Base-by-base conservation (phyloP, 2,113 vertebrate species). In the Steatornis caripensis region DNA sequence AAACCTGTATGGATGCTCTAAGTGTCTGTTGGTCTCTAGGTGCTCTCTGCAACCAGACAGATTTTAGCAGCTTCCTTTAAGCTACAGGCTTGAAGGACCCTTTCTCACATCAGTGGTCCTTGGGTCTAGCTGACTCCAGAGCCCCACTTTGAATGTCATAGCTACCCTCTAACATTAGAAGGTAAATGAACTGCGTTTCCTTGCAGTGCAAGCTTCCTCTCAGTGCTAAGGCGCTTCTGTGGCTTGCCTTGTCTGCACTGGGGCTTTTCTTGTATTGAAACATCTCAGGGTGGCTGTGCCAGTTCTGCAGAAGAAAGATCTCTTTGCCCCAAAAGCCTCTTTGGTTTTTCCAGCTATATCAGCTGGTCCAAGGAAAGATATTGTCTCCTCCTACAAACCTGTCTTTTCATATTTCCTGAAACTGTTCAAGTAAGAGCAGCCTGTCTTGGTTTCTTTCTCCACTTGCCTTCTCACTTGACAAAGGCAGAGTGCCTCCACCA, bases 161-260 rank as follows among this genome's bases (percentile, higher is more conserved):
- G n/a, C 45, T 6, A 30, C 10, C 15, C 45, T 37, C 41, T 82
- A 29, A 29, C 29, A 15, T 24, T 27, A 12, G 37, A 61, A 51
- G 26, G n/a, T 0, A 26, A 80, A 51, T 39, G 75, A 61, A 61
- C 46, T n/a, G 54, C 0, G 0, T 61, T 89, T 77, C 64, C 24
- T 55, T 66, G 46, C 32, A 45, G 32, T 39, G 36, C 24, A 41
- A 53, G 70, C 51, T 90, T 72, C 32, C 54, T 51, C 36, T 30
- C 26, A 34, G 22, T 10, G 62, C 19, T 71, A 53, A 70, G 62
- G 32, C 9, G 20, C 20, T 81, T 39, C 17, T 54, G 32, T 37
- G n/a, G 32, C 68, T 89, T 76, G 75, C 27, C 57, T 68, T 46
- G 41, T 72, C 48, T 11, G 2, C 12, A 20, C 30, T 41, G 41